Base-by-base conservation (phyloP, 2,113 vertebrate genomes). In the Harpagus bidentatus region DNA sequence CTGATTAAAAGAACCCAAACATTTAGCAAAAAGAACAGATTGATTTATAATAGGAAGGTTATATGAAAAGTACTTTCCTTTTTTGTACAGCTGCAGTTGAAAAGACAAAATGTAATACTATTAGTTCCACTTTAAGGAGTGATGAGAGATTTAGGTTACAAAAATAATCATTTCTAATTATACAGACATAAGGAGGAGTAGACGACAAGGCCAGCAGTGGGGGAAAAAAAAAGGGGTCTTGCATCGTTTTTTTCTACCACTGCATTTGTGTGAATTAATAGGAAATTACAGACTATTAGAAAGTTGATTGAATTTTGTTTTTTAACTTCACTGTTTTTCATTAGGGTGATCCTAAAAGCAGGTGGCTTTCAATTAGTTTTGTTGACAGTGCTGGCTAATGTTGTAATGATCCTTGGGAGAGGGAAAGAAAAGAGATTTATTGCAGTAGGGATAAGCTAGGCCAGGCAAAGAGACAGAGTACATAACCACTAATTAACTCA, bases 401-500 rank as follows among this genome's bases (percentile, higher is more conserved):
- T 97, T 98, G 71, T 96, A 98, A 97, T 96, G 93, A 97, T 95
- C 88, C 81, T 88, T 93, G 93, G 74, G 92, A 91, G 66, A 52
- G 21, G 23, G 45, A 53, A 83, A 79, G 76, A 88, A 90, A 76
- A 50, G 79, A 97, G 87, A 95, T 96, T 97, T 96, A 96, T 84
- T 89, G 76, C 62, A 55, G 79, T 48, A 71, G 71, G 91, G 66
- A 63, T 91, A 96, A 96, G 88, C 72, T 79, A 91, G 84, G 95
- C 80, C 91, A 97, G 76, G 87, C 80, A 96, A 93, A 90, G 84
- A 95, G 95, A 90, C 95, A 96, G 93, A 96, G 93, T 88, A 93
- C 94, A 95, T 92, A 97, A 94, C 90, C 84, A 79, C 91, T 93
- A 96, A 98, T 98, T 96, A 97, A 95, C 93, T 95, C 86, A 55